Evolutionary conservation across 2,888 invertebrate genomes (phyloP), one percentile per base, ranked within the genome.

Genomic region (Drosophila longiperda): DNA sequence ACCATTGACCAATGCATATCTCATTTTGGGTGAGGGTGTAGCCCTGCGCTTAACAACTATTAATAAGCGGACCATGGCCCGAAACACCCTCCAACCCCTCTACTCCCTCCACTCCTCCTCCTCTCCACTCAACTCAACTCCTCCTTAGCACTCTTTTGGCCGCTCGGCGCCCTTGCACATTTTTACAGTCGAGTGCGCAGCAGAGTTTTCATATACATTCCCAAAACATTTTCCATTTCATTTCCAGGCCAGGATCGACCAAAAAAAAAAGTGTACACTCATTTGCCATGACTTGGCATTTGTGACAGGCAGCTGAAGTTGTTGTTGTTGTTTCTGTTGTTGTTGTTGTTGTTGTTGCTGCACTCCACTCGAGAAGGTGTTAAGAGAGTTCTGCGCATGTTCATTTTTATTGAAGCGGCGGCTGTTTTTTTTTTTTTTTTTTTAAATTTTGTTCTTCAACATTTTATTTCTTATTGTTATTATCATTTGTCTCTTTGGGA

Each of bases 11-110:
- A 70, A 57, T 40, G 26, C 38, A 55, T 38, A n/a, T n/a, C 26
- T 26, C 23, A 11, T 54, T 54, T 67, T 60, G n/a, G 55, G 68
- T 66, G 91, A 78, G 90, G 88, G 88, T 91, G 88, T 88, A 72
- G 75, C 78, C 82, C 59, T 83, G 75, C 90, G 84, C 90, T 91
- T 91, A 88, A 84, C 89, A 90, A 91, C 88, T 90, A 89, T 91
- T 91, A 91, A 89, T 89, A 84, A 90, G 80, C 77, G 58, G 52
- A 66, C 77, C 83, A 70, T 61, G 63, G 66, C 55, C 75, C 38
- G 62, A 66, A 78, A 68, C 12, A 11, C 34, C 7, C 45, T 12
- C 6, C 20, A 4, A 5, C 76, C 48, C 48, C 61, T 38, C 50
- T 53, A 55, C 50, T 55, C 59, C 54, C 23, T 33, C n/a, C 26